A percentile compares a stretch with the other conserved stretches of the same genome.
These are phyloP conservation scores for Phylloscopus whistleri DNA, from an alignment of 2,113 vertebrate species.

Conservation along the genomic window DNA sequence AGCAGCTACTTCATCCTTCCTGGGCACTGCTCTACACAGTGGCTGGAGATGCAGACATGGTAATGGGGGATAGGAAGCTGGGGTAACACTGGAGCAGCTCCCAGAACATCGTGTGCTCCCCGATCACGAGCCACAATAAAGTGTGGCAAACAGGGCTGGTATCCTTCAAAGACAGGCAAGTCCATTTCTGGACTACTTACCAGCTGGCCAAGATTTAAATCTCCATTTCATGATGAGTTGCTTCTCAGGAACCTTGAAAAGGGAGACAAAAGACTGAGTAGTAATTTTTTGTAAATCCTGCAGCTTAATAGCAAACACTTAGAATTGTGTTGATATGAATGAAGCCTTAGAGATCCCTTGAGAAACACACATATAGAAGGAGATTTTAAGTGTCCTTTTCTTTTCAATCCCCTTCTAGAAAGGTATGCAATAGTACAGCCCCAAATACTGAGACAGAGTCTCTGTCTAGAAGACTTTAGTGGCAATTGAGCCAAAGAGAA, in stretches of 20 bases:
- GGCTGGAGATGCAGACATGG: neutral
- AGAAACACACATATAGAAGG: neutral
- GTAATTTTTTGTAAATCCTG: neutral
- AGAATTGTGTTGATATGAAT: neutral
- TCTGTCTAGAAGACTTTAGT: neutral
- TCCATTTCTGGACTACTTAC: constrained; percentile 69
- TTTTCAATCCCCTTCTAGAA: neutral
- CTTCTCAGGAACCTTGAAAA: constrained; percentile 81
- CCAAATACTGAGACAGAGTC: neutral
- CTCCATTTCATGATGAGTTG: constrained; percentile 91
- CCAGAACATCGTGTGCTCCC: neutral
- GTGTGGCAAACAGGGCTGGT: neutral
- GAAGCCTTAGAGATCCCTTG: neutral
- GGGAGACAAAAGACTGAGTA: neutral
- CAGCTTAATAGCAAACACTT: neutral
- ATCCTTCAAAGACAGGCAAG: neutral
- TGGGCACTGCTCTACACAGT: neutral
- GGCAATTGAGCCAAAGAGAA: neutral
- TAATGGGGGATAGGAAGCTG: neutral
- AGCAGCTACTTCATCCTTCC: neutral
- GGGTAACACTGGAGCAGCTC: neutral
- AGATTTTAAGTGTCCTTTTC: neutral
- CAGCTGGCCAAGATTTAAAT: constrained; percentile 91
- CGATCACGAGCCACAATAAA: rapidly evolving
- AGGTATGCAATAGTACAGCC: neutral